These are phyloP conservation scores for Numenius arquata DNA, from an alignment of 2,113 vertebrate genomes.

Conservation along the genomic window DNA sequence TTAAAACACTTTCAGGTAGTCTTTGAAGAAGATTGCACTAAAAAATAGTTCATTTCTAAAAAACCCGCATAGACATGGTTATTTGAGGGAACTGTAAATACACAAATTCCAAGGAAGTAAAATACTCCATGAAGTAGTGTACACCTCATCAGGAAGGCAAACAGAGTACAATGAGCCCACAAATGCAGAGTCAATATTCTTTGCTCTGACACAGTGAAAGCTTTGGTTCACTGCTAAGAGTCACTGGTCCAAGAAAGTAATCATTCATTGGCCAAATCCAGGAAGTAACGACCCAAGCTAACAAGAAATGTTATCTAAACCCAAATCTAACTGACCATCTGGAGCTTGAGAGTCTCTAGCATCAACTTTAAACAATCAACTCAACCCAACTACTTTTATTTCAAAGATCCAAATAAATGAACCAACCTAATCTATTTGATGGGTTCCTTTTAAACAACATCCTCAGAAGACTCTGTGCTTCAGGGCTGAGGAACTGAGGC, in stretches of 20 bases:
- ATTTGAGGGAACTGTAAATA: neutral
- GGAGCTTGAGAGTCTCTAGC: neutral
- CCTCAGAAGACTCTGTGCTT: conserved; percentile 95
- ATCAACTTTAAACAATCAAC: neutral
- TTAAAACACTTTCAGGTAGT: neutral
- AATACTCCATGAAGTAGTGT: neutral
- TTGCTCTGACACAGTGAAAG: neutral
- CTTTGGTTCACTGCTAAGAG: neutral
- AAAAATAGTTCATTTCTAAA: neutral
- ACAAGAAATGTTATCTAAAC: neutral
- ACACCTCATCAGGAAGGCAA: neutral
- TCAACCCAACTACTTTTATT: neutral
- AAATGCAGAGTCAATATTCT: neutral
- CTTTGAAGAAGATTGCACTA: neutral
- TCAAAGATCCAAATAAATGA: neutral
- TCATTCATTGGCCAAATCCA: neutral
- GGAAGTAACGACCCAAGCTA: neutral
- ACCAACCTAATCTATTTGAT: conserved; percentile 91
- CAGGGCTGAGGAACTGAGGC: conserved; percentile 96
- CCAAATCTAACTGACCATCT: neutral
- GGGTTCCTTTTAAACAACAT: conserved; percentile 98
- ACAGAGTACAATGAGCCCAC: neutral
- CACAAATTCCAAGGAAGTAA: neutral
- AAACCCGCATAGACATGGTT: neutral
- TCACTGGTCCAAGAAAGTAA: neutral